Base-by-base conservation (phyloP, 2,888 invertebrate genomes). In the Eupelmus urozonus region DNA sequence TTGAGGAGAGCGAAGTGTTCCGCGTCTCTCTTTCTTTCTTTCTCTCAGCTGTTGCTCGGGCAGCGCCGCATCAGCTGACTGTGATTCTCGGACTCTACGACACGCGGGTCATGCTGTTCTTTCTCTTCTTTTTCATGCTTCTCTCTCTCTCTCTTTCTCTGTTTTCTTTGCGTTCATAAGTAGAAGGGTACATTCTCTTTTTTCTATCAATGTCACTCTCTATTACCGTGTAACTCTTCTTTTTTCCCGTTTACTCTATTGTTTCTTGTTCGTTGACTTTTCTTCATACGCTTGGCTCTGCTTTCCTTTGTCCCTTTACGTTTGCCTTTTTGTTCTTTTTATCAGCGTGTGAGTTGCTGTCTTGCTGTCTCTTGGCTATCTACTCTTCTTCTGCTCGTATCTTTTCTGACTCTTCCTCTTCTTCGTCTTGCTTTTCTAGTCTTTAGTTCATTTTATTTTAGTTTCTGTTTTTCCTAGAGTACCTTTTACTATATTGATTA, bases 91-190 rank as follows among this genome's bases (percentile, higher is more conserved):
- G 18, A 7, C 62, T 57, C 57, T 57, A 75, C 49, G 49, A 4
- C 9, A 76, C 80, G 77, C 81, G 82, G 84, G 83, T 84, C 85
- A 82, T 81, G 63, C 34, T 34, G 34, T 34, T 5, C 75, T 74
- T 51, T 65, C 40, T 75, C 63, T 59, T 57, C 74, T 77, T 66
- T 57, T n/a, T 62, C 74, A 34, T 62, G 60, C 67, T 57, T 42
- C 65, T 53, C 53, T 69, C 59, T 59, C 69, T 60, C 51, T 73
- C 55, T 66, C 67, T 49, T 18, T 63, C 57, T 73, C 78, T 20
- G 40, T 62, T 69, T 63, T 69, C 55, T 69, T 69, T 71, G 40
- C 3, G 9, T 3, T 34, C 9, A 34, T 5, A 34, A 34, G 34
- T 5, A 34, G 34, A 34, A 34, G 34, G 3, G 34, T 34, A 34